phyloP scores from a whole-genome alignment of 2,113 vertebrate species.

The Pollachius pollachius region DNA sequence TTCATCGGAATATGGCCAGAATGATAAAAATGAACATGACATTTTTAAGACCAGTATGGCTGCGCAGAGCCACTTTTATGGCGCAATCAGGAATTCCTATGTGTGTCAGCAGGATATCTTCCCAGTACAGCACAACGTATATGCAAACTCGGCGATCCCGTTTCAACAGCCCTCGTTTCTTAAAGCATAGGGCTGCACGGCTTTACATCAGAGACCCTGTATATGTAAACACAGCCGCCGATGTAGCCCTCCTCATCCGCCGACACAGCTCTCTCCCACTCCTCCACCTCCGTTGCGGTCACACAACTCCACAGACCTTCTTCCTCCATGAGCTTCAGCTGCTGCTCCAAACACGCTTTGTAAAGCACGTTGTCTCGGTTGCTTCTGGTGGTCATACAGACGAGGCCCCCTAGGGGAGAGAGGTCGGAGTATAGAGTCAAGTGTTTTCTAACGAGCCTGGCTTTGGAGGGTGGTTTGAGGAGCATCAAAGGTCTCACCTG shows the following conservation, averaged over 20 bases:
- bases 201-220: slow-evolving; percentile 63
- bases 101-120: too few species aligned
- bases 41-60: too few species aligned
- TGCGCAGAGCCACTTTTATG: too few species aligned
- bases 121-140: too few species aligned
- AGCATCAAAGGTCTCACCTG: slow-evolving; percentile 68
- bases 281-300: slow-evolving; percentile 64
- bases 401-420: slow-evolving; percentile 77
- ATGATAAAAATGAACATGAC: too few species aligned
- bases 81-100: too few species aligned
- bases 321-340: slow-evolving; percentile 70
- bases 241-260: slow-evolving; percentile 77
- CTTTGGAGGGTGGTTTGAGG: too few species aligned
- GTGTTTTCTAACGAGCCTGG: too few species aligned
- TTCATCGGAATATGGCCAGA: too few species aligned
- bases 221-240: slow-evolving; percentile 80
- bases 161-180: too few species aligned
- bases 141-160: too few species aligned
- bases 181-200: neutral
- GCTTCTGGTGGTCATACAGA: slow-evolving; percentile 87
- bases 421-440: neutral
- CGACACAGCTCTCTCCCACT: slow-evolving; percentile 81
- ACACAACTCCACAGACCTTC: slow-evolving; percentile 73
- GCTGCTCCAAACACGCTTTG: slow-evolving; percentile 72
- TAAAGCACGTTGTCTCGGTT: slow-evolving; percentile 78